These are phyloP conservation scores for Magallana gigas DNA, from an alignment of 1,140 invertebrate genomes.

Conservation along the genomic window DNA sequence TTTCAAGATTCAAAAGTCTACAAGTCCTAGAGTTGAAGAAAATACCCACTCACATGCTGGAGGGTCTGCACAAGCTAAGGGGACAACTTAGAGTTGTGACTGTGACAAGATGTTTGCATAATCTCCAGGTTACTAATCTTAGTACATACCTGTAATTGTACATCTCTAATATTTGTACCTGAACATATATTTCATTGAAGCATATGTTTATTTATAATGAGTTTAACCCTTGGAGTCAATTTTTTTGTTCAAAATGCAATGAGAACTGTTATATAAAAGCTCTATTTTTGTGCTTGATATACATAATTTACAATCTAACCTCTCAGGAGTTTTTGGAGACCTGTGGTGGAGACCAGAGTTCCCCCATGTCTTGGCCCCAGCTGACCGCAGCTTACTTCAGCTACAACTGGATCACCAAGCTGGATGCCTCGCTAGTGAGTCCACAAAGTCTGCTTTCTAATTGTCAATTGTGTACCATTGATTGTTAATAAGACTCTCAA, in stretches of 20 bases:
- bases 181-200: too few species aligned
- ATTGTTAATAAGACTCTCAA: too few species aligned
- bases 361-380: conserved; percentile 64
- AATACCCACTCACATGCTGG: conserved; percentile 67
- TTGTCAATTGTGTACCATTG: too few species aligned
- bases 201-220: too few species aligned
- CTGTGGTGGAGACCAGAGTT: conserved; percentile 67
- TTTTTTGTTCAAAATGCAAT: too few species aligned
- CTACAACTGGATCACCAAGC: conserved; percentile 59
- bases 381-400: conserved; percentile 59
- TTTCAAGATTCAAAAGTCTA: conserved; percentile 64
- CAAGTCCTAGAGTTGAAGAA: conserved; percentile 63
- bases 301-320: neutral
- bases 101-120: conserved; percentile 59
- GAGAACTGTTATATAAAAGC: too few species aligned
- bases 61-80: conserved; percentile 63
- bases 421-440: conserved; percentile 68
- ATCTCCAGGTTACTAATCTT: conserved; percentile 57
- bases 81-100: conserved; percentile 57
- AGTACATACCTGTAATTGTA: too few species aligned
- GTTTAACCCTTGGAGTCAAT: too few species aligned
- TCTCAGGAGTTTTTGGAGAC: conserved; percentile 68
- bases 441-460: too few species aligned
- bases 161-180: too few species aligned
- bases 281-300: too few species aligned